phyloP scores from a whole-genome alignment of 2,888 invertebrate species.

The Minunthozetes semirufus region DNA sequence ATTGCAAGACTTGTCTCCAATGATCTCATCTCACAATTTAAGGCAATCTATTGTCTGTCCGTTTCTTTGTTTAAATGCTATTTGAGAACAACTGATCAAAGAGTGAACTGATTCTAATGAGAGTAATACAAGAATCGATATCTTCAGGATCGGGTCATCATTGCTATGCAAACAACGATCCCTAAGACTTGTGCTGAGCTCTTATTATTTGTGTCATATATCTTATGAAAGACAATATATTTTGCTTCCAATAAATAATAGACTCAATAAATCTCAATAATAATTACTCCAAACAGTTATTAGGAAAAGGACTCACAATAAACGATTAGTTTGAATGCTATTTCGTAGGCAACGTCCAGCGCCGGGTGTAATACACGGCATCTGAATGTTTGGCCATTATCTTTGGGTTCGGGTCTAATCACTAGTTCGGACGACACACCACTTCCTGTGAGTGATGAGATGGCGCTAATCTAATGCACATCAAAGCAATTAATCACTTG shows the following conservation, averaged over 20 bases:
- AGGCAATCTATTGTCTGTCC: background rate
- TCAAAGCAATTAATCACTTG: slow-evolving; percentile 11
- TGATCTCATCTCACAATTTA: background rate
- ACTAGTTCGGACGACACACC: slow-evolving; percentile 39
- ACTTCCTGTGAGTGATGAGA: slow-evolving; percentile 37
- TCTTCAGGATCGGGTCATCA: slow-evolving; percentile 4
- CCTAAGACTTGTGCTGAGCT: background rate
- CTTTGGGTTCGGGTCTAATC: slow-evolving; percentile 39
- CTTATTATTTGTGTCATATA: background rate
- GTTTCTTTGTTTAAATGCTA: background rate
- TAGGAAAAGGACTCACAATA: slow-evolving; percentile 34
- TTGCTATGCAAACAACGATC: background rate
- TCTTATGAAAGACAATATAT: background rate
- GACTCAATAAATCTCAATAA: slow-evolving; percentile 1
- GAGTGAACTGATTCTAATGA: background rate
- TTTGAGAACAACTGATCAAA: background rate
- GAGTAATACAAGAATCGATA: slow-evolving; percentile 5
- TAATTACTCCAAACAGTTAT: background rate
- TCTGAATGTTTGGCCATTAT: slow-evolving; percentile 37
- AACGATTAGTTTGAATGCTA: slow-evolving; percentile 35
- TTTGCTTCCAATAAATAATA: background rate
- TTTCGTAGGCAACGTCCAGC: slow-evolving; percentile 34
- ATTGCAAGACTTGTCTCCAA: slow-evolving; percentile 1
- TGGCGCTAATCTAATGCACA: slow-evolving; percentile 39
- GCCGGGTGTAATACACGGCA: slow-evolving; percentile 36